Evolutionary conservation across 2,797 vertebrate species (phyloP).

Genomic region (Falco peregrinus): DNA sequence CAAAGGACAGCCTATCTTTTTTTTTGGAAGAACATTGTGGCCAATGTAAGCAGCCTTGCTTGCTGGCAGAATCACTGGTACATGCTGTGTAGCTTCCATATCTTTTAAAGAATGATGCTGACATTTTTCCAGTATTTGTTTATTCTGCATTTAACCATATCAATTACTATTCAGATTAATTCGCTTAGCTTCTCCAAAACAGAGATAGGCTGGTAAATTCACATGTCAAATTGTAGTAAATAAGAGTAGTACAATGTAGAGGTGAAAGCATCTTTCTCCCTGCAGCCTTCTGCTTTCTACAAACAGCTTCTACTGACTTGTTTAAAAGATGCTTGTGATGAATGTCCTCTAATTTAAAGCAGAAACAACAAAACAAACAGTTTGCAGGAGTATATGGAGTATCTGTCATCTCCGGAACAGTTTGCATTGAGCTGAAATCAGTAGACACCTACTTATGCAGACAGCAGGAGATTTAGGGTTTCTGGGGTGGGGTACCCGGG

Average conservation of each 20-base stretch:
- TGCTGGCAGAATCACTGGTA: neutral
- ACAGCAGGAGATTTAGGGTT: neutral
- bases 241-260: neutral
- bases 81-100: neutral
- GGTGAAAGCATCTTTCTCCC: neutral
- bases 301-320: neutral
- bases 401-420: neutral
- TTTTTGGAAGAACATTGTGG: neutral
- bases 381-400: neutral
- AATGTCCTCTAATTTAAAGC: neutral
- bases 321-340: neutral
- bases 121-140: neutral
- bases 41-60: neutral
- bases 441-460: neutral
- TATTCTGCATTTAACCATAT: neutral
- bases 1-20: neutral
- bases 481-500: neutral
- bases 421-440: neutral
- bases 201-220: neutral
- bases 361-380: neutral
- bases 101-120: neutral
- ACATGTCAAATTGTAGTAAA: neutral
- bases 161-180: neutral
- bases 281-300: neutral
- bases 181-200: neutral